Evolutionary conservation across 35 echinoderm and acorn worm genomes (phyloP).

Genomic region (Heliocidaris erythrogramma): DNA sequence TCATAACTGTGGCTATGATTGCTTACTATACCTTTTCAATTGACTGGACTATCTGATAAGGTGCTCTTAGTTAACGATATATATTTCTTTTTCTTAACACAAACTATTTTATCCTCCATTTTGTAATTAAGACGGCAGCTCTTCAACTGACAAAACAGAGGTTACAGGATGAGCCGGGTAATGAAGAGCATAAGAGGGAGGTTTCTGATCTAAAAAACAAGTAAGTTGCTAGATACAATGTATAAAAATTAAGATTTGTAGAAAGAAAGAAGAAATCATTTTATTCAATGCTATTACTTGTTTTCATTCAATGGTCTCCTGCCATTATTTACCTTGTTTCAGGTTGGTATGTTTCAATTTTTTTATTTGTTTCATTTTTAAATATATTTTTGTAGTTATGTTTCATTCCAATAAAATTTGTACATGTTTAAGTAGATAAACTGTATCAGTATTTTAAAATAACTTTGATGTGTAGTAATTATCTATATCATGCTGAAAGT

Average conservation of each 20-base stretch:
- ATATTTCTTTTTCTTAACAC: no score
- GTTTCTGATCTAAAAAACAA: slow-evolving; percentile 76
- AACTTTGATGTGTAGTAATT: no score
- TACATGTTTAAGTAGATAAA: no score
- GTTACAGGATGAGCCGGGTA: slow-evolving; percentile 69
- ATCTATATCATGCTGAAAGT: no score
- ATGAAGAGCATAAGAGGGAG: slow-evolving; percentile 66
- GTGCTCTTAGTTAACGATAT: no score
- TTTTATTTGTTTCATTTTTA: not conserved
- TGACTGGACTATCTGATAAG: no score
- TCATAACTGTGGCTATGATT: no score
- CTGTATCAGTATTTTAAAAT: no score
- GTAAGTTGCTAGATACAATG: slow-evolving; percentile 57
- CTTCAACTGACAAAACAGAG: slow-evolving; percentile 92
- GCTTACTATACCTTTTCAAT: no score
- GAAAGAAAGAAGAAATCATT: not conserved
- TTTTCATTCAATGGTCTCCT: not conserved
- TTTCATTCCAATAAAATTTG: no score
- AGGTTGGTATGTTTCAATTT: not conserved
- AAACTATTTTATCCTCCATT: no score
- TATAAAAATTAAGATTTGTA: not conserved
- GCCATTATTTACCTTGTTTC: not conserved
- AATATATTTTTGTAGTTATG: no score
- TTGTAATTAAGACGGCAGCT: slow-evolving; percentile 72
- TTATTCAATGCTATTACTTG: not conserved